A percentile compares a stretch with the other conserved stretches of the same genome.
These are phyloP conservation scores for Mus spretus DNA, from an alignment of 2,797 vertebrate species.

Conservation along the genomic window DNA sequence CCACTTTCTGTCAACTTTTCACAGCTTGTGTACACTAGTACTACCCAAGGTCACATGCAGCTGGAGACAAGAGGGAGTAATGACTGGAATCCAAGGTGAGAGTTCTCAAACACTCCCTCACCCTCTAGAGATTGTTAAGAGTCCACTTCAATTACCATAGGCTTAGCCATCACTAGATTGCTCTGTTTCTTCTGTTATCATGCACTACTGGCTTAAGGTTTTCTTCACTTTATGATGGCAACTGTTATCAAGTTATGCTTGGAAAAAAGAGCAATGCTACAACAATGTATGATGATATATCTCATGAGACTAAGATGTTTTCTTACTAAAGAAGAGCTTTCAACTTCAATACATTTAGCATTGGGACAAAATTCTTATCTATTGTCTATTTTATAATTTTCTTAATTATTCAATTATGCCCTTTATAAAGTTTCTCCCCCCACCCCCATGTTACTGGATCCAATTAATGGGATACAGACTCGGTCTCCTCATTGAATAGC, in stretches of 20 bases:
- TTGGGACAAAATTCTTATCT: background rate
- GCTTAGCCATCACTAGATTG: background rate
- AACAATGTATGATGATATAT: background rate
- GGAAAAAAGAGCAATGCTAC: background rate
- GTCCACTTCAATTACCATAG: background rate
- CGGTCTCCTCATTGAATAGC: background rate
- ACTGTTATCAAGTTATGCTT: background rate
- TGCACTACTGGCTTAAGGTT: background rate
- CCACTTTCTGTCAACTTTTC: background rate
- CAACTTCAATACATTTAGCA: background rate
- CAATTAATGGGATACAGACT: background rate
- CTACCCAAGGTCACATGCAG: background rate
- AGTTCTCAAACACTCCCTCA: too few species aligned
- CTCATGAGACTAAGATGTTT: background rate
- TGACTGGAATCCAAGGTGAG: background rate
- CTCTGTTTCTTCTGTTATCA: background rate
- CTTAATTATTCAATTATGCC: background rate
- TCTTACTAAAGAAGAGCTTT: conserved; percentile 2
- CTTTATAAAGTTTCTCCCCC: background rate
- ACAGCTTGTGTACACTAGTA: background rate
- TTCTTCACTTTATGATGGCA: background rate
- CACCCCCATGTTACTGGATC: background rate
- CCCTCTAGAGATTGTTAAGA: background rate
- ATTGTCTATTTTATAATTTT: background rate
- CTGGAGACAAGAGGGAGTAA: background rate